Conservation (phyloP, 1,140 invertebrate genomes). For the Harpegnathos saltator region DNA sequence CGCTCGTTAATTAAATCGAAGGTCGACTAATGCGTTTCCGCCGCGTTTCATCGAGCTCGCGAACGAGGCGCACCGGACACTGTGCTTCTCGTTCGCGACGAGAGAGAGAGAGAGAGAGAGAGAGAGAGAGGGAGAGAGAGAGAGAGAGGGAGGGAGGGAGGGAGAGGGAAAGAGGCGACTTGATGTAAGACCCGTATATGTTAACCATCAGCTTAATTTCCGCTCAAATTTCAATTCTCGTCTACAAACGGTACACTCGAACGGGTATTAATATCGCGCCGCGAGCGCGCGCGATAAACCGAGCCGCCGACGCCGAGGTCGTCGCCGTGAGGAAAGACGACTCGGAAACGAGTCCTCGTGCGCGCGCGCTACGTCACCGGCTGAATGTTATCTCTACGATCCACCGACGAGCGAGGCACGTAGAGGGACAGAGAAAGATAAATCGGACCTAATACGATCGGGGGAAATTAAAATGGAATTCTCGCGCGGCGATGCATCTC, state of each 20-base stretch:
- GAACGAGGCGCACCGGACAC: not conserved
- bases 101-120: not conserved
- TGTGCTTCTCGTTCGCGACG: slow-evolving; percentile 3
- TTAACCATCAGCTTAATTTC: slow-evolving; percentile 54
- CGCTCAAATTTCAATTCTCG: slow-evolving; percentile 56
- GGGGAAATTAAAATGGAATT: slow-evolving; percentile 54
- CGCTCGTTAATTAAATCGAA: slow-evolving; percentile 57
- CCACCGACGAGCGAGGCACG: too few relatives aligned
- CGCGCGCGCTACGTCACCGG: slow-evolving; percentile 1
- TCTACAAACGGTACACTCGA: slow-evolving; percentile 23
- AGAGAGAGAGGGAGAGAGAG: not conserved
- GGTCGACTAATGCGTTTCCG: slow-evolving; percentile 50
- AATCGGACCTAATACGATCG: not conserved
- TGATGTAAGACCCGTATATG: slow-evolving; percentile 49
- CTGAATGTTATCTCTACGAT: slow-evolving; percentile 50
- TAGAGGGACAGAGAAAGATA: not conserved
- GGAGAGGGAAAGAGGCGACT: not conserved
- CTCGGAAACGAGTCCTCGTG: slow-evolving; percentile 23
- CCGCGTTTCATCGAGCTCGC: slow-evolving; percentile 2
- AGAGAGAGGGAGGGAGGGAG: not conserved
- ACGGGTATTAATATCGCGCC: slow-evolving; percentile 45
- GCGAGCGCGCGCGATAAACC: slow-evolving; percentile 32
- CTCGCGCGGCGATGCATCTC: slow-evolving; percentile 45
- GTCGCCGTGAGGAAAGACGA: slow-evolving; percentile 28
- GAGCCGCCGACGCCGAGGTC: not conserved